A percentile compares a stretch with the other conserved stretches of the same genome.
phyloP scores from a whole-genome alignment of 2,113 vertebrate species.

The Donacobius atricapilla region DNA sequence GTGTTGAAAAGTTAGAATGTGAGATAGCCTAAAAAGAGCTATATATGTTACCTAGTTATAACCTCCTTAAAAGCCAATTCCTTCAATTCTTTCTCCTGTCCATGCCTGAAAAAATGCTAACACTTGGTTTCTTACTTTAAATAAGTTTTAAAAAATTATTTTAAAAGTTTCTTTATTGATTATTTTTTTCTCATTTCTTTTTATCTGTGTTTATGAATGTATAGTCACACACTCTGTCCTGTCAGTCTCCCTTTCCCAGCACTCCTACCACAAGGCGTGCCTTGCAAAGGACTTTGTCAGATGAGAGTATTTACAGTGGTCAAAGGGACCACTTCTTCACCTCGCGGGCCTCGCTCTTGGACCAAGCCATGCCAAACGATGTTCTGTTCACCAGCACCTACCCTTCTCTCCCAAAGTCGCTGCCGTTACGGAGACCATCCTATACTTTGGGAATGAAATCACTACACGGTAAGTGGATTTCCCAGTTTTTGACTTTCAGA shows the following conservation, averaged over 20 bases:
- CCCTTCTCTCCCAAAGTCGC: constrained; percentile 85
- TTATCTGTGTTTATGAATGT: background rate
- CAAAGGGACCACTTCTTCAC: constrained; percentile 86
- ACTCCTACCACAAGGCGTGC: constrained; percentile 82
- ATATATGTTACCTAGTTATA: background rate
- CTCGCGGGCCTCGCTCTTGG: constrained; percentile 74
- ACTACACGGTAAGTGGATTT: constrained; percentile 78
- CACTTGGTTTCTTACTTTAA: background rate
- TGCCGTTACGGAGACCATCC: constrained; percentile 83
- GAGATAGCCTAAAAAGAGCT: background rate
- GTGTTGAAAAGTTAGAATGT: background rate
- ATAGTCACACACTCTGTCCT: constrained; percentile 70
- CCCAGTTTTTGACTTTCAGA: background rate
- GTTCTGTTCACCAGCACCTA: constrained; percentile 91
- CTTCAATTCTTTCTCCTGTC: background rate
- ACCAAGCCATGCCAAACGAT: constrained; percentile 86
- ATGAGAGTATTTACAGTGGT: constrained; percentile 94
- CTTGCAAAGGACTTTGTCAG: constrained; percentile 91
- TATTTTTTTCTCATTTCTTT: background rate
- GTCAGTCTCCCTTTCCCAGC: constrained; percentile 83
- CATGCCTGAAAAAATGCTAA: background rate
- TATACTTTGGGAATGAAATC: constrained; percentile 93
- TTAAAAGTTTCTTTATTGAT: constrained; percentile 1
- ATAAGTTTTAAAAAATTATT: background rate
- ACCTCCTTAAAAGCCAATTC: background rate